Evolutionary conservation across 2,113 vertebrate genomes (phyloP).

Genomic region (Mustelus asterias): DNA sequence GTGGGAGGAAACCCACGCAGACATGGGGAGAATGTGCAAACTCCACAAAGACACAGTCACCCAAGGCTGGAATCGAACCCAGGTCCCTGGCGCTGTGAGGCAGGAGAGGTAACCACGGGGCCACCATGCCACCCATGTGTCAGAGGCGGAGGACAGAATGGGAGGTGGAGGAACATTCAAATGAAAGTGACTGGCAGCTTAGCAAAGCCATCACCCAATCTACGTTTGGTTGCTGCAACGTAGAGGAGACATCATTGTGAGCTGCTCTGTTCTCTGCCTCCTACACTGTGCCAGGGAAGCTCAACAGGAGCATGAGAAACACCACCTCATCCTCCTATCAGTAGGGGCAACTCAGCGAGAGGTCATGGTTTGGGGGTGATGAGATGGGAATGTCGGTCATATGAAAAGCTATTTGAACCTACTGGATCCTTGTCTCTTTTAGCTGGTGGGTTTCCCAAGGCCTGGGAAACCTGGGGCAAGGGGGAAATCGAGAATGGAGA

Average conservation of each 20-base stretch:
- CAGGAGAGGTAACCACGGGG: no score
- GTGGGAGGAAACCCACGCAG: no score
- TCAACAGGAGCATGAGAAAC: neutral
- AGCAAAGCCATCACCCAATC: neutral
- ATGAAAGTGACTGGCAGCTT: neutral
- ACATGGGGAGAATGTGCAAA: no score
- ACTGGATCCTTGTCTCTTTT: neutral
- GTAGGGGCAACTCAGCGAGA: neutral
- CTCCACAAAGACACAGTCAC: no score
- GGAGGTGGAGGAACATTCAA: neutral
- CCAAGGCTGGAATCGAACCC: no score
- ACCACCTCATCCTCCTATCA: neutral
- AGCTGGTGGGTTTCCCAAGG: neutral
- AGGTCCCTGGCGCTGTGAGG: no score
- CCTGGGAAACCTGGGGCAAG: neutral
- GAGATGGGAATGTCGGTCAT: neutral
- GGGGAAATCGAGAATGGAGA: neutral
- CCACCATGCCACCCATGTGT: no score
- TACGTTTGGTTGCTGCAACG: neutral
- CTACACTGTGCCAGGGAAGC: neutral
- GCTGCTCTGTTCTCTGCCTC: neutral
- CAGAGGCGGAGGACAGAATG: neutral
- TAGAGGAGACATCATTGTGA: no score
- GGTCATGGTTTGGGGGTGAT: neutral
- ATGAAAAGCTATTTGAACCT: neutral